Evolutionary conservation across 2,797 vertebrate species (phyloP).

Genomic region (Nothura maculosa): DNA sequence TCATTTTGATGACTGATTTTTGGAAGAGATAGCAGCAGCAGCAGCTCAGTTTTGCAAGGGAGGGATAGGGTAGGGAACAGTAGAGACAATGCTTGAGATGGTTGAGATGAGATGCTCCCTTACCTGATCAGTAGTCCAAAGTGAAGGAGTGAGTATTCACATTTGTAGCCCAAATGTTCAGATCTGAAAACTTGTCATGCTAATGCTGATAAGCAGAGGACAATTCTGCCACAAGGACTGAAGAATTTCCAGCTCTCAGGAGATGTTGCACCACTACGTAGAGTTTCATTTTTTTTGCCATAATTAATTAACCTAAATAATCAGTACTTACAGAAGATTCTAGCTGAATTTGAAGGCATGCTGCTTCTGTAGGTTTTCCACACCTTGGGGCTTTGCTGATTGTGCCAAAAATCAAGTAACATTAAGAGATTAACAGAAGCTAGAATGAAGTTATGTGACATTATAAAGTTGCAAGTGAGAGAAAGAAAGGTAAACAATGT

Average conservation of each 20-base stretch:
- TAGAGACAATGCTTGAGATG: constrained; percentile 24
- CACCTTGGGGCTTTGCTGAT: background rate
- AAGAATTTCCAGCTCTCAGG: background rate
- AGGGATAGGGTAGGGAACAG: constrained; percentile 22
- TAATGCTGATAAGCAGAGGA: constrained; percentile 13
- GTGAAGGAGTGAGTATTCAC: background rate
- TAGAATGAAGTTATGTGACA: background rate
- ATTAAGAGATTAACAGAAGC: background rate
- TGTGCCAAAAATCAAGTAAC: background rate
- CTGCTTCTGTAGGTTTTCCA: background rate
- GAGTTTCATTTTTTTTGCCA: background rate
- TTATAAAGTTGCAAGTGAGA: background rate
- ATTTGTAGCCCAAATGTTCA: constrained; percentile 52
- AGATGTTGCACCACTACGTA: background rate
- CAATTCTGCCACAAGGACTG: background rate
- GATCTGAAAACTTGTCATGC: constrained; percentile 51
- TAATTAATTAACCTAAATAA: background rate
- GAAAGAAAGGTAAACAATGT: background rate
- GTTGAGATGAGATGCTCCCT: constrained; percentile 19
- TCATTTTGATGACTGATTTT: background rate
- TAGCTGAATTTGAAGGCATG: background rate
- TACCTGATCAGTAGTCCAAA: constrained; percentile 38
- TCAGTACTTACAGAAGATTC: background rate
- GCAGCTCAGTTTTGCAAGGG: background rate
- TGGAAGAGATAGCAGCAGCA: background rate